phyloP scores from a whole-genome alignment of 1,140 invertebrate species.

The Anthonomus grandis region DNA sequence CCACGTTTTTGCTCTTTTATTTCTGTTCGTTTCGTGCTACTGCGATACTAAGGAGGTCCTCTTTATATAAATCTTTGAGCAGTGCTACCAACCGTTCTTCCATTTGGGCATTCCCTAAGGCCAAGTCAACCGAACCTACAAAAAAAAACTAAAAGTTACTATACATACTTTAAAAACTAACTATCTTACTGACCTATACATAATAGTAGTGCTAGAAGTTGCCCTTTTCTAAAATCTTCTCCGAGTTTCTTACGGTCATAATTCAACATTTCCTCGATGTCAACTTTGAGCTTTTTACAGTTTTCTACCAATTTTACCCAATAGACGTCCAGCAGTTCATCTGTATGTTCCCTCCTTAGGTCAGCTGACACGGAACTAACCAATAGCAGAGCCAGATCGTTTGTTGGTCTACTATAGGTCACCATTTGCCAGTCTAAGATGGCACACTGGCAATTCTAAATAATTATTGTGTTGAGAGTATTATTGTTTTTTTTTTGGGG shows the following conservation, averaged over 20 bases:
- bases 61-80: conserved; percentile 58
- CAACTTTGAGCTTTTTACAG: conserved; percentile 56
- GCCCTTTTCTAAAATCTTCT: conserved; percentile 66
- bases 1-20: neutral
- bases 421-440: conserved; percentile 84
- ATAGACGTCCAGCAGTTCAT: conserved; percentile 64
- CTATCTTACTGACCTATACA: conserved; percentile 56
- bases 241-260: conserved; percentile 57
- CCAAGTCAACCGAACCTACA: conserved; percentile 67
- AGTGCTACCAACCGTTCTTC: conserved; percentile 62
- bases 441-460: conserved; percentile 52
- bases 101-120: conserved; percentile 63
- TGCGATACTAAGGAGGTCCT: conserved; percentile 53
- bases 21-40: conserved; percentile 25
- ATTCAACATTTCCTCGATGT: conserved; percentile 56
- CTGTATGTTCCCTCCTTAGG: conserved; percentile 59
- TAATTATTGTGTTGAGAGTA: neutral
- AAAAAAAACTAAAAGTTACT: neutral
- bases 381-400: conserved; percentile 73
- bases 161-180: neutral
- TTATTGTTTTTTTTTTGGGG: neutral
- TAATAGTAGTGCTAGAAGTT: conserved; percentile 68
- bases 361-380: conserved; percentile 73
- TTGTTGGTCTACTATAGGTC: conserved; percentile 70
- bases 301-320: conserved; percentile 60